phyloP scores from a whole-genome alignment of 2,113 vertebrate species.

The Atrichornis clamosus region DNA sequence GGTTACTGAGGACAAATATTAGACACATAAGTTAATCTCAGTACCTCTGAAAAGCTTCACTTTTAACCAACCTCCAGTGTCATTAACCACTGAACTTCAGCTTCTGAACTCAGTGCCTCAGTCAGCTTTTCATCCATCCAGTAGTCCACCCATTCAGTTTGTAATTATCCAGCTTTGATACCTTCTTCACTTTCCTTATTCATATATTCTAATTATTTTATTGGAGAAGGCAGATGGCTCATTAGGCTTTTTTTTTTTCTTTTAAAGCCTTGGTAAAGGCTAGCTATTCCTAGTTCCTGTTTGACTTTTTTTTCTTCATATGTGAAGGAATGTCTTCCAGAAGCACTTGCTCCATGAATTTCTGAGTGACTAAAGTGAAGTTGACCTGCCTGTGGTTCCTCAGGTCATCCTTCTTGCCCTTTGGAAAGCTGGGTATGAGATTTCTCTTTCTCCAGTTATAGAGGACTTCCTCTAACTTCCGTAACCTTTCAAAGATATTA shows the following conservation, averaged over 20 bases:
- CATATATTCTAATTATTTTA: neutral
- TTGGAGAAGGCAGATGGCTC: neutral
- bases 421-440: neutral
- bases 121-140: neutral
- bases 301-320: neutral
- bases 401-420: neutral
- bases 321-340: neutral
- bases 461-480: neutral
- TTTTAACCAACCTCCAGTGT: neutral
- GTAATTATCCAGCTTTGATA: neutral
- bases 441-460: neutral
- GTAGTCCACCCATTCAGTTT: neutral
- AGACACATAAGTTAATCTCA: neutral
- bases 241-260: neutral
- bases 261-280: neutral
- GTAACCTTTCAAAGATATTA: neutral
- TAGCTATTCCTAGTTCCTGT: neutral
- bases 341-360: neutral
- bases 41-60: neutral
- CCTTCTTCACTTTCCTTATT: neutral
- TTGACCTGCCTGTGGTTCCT: neutral
- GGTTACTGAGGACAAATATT: neutral
- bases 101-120: neutral
- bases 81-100: neutral
- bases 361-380: neutral